Conservation (phyloP, 2,113 vertebrate species). For the Otis tarda region DNA sequence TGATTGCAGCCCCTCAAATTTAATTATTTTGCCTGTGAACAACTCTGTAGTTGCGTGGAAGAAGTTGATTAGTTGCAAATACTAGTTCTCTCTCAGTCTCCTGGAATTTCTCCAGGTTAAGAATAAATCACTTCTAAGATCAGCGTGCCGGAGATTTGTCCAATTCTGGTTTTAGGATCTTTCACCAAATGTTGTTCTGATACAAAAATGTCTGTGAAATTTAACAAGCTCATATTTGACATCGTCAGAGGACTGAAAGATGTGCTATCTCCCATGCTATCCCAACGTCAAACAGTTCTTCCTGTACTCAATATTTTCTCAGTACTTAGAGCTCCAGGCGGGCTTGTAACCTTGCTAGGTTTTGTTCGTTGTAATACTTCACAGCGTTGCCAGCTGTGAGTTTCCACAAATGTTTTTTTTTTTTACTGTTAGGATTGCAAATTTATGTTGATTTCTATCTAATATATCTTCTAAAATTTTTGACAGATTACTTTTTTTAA, state of each 20-base stretch:
- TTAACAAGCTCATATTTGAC: neutral
- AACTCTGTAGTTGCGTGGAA: neutral
- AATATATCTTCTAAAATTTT: neutral
- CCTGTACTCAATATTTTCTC: neutral
- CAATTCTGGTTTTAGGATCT: neutral
- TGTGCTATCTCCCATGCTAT: neutral
- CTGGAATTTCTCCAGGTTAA: neutral
- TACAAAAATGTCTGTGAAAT: neutral
- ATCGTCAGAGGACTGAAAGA: neutral
- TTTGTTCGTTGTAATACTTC: neutral
- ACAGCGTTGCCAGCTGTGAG: fast-evolving
- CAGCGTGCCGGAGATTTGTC: neutral
- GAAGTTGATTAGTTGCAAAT: neutral
- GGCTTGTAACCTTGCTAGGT: neutral
- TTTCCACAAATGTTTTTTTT: neutral
- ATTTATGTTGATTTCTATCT: neutral
- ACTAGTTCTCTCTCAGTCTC: neutral
- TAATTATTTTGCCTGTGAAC: neutral
- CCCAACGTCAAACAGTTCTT: neutral
- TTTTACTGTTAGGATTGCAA: neutral
- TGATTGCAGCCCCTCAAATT: neutral
- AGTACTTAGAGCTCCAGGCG: neutral
- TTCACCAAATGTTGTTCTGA: neutral
- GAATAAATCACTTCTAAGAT: neutral
- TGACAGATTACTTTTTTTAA: neutral